Evolutionary conservation across 2,797 vertebrate species (phyloP).

Genomic region (Kryptolebias ocellatus): DNA sequence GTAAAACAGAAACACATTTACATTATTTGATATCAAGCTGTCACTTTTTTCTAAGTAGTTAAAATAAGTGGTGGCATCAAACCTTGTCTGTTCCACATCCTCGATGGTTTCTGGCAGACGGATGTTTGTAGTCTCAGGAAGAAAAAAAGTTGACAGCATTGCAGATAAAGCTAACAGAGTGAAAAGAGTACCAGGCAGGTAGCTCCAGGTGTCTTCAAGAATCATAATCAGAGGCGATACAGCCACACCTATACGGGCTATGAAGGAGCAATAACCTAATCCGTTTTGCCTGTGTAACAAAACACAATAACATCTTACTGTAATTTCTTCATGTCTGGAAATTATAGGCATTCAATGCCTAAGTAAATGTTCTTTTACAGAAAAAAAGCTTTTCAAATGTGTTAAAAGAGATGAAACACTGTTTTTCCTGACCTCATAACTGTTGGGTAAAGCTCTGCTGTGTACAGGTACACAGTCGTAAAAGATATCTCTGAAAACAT

Average conservation of each 20-base stretch:
- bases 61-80: background rate
- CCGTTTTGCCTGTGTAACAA: conserved; percentile 72
- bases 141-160: conserved; percentile 45
- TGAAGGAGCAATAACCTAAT: conserved; percentile 70
- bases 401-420: background rate
- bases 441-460: conserved; percentile 88
- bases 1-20: conserved; percentile 36
- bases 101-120: conserved; percentile 73
- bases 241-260: conserved; percentile 68
- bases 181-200: conserved; percentile 60
- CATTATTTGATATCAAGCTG: background rate
- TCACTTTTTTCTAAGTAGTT: background rate
- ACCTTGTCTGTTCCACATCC: conserved; percentile 70
- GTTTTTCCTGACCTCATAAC: conserved; percentile 82
- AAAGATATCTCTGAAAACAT: conserved; percentile 86
- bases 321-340: too few relatives aligned
- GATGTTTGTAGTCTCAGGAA: conserved; percentile 66
- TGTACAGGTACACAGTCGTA: conserved; percentile 83
- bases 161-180: conserved; percentile 41
- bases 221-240: conserved; percentile 68
- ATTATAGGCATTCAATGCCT: too few relatives aligned
- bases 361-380: background rate
- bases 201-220: conserved; percentile 68
- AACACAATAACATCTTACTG: background rate
- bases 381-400: background rate